These are phyloP conservation scores for Macaria liturata DNA, from an alignment of 2,888 invertebrate species.

Conservation along the genomic window DNA sequence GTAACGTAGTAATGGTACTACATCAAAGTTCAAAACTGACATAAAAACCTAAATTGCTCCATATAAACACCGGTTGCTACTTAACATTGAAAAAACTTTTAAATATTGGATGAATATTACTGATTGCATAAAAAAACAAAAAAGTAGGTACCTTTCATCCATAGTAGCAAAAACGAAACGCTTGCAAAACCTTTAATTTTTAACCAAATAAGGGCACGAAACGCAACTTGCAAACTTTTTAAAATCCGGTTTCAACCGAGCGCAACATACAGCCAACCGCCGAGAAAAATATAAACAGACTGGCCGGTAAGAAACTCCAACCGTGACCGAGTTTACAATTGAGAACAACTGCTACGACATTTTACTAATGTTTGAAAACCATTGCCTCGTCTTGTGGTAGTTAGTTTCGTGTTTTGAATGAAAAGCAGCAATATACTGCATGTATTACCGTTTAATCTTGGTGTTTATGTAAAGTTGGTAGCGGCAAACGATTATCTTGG, in stretches of 20 bases:
- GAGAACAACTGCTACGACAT: slow-evolving; percentile 14
- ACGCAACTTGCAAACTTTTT: slow-evolving; percentile 45
- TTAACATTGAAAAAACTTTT: too few species aligned
- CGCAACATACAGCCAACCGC: slow-evolving; percentile 59
- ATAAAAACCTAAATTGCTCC: too few species aligned
- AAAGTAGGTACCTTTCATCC: slow-evolving; percentile 50
- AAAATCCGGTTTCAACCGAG: slow-evolving; percentile 50
- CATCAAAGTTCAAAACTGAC: too few species aligned
- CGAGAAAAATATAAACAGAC: slow-evolving; percentile 64
- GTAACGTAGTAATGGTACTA: too few species aligned
- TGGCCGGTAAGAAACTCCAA: slow-evolving; percentile 46
- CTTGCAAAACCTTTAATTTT: slow-evolving; percentile 26
- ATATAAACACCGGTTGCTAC: too few species aligned
- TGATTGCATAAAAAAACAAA: too few species aligned
- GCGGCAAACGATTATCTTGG: slow-evolving; percentile 8
- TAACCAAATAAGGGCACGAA: slow-evolving; percentile 40
- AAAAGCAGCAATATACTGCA: slow-evolving; percentile 32
- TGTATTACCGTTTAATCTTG: slow-evolving; percentile 3
- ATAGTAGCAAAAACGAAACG: slow-evolving; percentile 43
- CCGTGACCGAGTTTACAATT: slow-evolving; percentile 39
- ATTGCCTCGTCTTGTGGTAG: slow-evolving; percentile 33
- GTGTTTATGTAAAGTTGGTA: slow-evolving; percentile 7
- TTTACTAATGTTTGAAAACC: slow-evolving; percentile 23
- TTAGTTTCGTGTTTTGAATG: slow-evolving; percentile 3
- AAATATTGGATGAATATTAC: too few species aligned